phyloP scores from a whole-genome alignment of 2,888 invertebrate species.

The Ypsolopha scabrella region DNA sequence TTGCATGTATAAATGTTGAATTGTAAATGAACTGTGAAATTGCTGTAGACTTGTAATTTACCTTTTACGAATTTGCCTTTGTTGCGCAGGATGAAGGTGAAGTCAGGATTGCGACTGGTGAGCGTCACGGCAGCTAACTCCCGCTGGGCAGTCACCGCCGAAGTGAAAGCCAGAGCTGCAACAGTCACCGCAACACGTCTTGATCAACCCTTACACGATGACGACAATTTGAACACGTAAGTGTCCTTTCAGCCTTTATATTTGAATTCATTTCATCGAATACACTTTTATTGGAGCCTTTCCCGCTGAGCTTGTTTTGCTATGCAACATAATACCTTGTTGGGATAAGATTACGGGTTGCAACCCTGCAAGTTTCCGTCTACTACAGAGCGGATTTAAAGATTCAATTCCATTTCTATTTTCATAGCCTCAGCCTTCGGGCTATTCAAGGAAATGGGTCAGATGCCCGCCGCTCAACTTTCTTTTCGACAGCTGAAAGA shows the following conservation, averaged over 20 bases:
- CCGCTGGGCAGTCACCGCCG: conserved; percentile 90
- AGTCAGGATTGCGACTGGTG: conserved; percentile 87
- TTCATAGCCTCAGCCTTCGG: conserved; percentile 25
- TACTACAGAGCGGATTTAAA: conserved; percentile 26
- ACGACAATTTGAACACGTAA: conserved; percentile 44
- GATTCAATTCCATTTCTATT: conserved; percentile 36
- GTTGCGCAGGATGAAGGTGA: conserved; percentile 83
- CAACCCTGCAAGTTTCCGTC: neutral
- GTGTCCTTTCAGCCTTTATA: conserved; percentile 14
- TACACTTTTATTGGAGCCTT: neutral
- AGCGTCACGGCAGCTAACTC: conserved; percentile 83
- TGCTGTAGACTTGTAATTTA: too few relatives aligned
- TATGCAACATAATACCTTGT: neutral
- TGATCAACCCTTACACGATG: conserved; percentile 52
- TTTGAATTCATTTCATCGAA: neutral
- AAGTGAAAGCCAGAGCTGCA: conserved; percentile 88
- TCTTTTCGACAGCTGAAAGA: neutral
- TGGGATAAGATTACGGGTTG: conserved; percentile 4
- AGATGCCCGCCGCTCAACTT: conserved; percentile 13
- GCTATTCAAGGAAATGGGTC: conserved; percentile 32
- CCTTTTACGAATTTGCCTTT: conserved; percentile 7
- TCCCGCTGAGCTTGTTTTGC: neutral
- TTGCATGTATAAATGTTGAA: neutral
- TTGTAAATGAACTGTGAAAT: too few relatives aligned
- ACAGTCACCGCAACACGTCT: conserved; percentile 86